Conservation (phyloP, 2,888 invertebrate genomes). For the Pristionchus entomophagus region DNA sequence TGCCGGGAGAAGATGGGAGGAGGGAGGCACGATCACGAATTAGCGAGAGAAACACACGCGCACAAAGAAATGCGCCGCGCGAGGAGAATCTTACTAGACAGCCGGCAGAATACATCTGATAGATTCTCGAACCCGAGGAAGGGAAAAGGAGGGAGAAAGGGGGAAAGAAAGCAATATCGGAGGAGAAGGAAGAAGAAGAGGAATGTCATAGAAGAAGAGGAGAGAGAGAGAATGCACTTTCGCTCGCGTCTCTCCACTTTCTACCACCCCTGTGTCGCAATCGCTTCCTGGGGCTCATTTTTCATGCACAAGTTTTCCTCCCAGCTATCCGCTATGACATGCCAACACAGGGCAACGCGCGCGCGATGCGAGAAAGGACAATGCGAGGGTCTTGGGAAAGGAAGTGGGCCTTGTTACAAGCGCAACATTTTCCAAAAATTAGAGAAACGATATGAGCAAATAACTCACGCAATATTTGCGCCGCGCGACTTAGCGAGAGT, state of each 20-base stretch:
- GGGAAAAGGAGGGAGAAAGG: background rate
- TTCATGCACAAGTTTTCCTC: conserved; percentile 13
- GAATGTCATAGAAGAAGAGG: conserved; percentile 9
- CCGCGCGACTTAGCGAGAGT: background rate
- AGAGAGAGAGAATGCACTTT: conserved; percentile 22
- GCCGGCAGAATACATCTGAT: background rate
- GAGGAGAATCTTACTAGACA: background rate
- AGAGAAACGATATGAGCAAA: background rate
- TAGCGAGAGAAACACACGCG: background rate
- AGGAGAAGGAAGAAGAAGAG: background rate
- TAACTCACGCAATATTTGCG: background rate
- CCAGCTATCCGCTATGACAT: background rate
- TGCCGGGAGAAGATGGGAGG: background rate
- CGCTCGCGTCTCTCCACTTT: background rate
- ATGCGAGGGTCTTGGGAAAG: background rate
- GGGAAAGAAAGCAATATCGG: background rate
- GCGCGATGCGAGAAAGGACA: background rate
- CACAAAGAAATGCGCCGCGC: background rate
- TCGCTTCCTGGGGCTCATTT: conserved; percentile 30
- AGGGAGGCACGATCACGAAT: background rate
- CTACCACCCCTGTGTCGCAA: conserved; percentile 14
- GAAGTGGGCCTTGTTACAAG: background rate
- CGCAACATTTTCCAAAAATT: background rate
- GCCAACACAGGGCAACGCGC: background rate
- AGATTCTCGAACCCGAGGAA: background rate